Conservation (phyloP, 2,797 vertebrate species). For the Pogoniulus pusillus region DNA sequence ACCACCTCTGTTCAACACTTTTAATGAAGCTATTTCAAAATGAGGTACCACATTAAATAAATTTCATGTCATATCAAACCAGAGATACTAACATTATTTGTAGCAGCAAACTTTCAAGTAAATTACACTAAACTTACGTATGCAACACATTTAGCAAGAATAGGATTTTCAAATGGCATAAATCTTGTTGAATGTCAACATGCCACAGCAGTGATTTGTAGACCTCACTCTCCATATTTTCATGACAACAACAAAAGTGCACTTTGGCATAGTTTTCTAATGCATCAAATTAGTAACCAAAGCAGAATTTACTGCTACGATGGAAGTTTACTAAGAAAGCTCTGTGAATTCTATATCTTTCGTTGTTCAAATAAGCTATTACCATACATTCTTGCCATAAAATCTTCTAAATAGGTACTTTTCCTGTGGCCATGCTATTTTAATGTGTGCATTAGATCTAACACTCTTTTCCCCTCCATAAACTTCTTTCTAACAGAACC, state of each 20-base stretch:
- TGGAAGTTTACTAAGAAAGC: slow-evolving; percentile 26
- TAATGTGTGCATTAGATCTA: slow-evolving; percentile 55
- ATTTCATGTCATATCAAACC: slow-evolving; percentile 62
- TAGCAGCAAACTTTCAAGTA: slow-evolving; percentile 50
- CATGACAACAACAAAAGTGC: slow-evolving; percentile 55
- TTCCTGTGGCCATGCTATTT: slow-evolving; percentile 48
- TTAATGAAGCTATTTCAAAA: slow-evolving; percentile 71
- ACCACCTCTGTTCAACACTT: slow-evolving; percentile 32
- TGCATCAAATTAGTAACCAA: slow-evolving; percentile 51
- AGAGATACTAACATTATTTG: slow-evolving; percentile 67
- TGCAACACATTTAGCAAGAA: slow-evolving; percentile 56
- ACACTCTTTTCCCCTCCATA: slow-evolving; percentile 25
- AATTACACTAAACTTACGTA: slow-evolving; percentile 61
- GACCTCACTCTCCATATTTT: slow-evolving; percentile 59
- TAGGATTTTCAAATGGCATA: slow-evolving; percentile 57
- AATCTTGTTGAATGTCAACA: slow-evolving; percentile 54
- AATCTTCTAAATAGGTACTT: slow-evolving; percentile 43
- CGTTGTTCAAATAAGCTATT: slow-evolving; percentile 23
- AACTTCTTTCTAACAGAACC: slow-evolving; percentile 64
- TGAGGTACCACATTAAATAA: slow-evolving; percentile 68
- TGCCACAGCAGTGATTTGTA: slow-evolving; percentile 36
- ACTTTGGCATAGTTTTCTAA: slow-evolving; percentile 37
- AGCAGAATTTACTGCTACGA: slow-evolving; percentile 17
- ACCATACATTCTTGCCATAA: slow-evolving; percentile 34
- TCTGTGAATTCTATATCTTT: slow-evolving; percentile 3